A percentile compares a stretch with the other conserved stretches of the same genome.
phyloP scores from a whole-genome alignment of 2,113 vertebrate genomes.

The Syngnathus scovelli region DNA sequence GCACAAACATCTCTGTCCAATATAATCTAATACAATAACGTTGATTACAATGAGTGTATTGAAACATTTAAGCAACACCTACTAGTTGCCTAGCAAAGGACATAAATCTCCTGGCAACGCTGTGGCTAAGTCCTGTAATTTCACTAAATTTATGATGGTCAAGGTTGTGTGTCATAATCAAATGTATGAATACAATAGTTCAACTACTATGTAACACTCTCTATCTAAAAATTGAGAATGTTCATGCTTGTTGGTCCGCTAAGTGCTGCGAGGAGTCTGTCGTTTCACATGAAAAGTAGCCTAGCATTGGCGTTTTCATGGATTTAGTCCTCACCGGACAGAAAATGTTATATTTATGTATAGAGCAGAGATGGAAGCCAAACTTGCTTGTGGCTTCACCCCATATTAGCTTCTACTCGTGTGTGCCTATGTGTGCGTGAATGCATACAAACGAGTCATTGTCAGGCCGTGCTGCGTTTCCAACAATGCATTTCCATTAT shows the following conservation, averaged over 20 bases:
- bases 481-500: constrained; percentile 58
- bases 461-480: background rate
- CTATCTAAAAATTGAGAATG: constrained; percentile 35
- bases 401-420: constrained; percentile 27
- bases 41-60: background rate
- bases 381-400: constrained; percentile 37
- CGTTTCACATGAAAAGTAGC: constrained; percentile 58
- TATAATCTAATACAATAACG: background rate
- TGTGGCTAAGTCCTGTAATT: background rate
- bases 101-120: constrained; percentile 11
- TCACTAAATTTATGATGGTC: constrained; percentile 9
- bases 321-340: constrained; percentile 41
- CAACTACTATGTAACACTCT: constrained; percentile 19
- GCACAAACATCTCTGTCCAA: background rate
- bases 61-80: constrained; percentile 13
- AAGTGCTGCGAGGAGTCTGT: constrained; percentile 52
- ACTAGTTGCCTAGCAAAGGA: constrained; percentile 20
- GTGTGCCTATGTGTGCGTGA: constrained; percentile 11
- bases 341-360: constrained; percentile 56
- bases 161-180: constrained; percentile 28
- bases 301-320: constrained; percentile 44
- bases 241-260: constrained; percentile 43
- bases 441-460: constrained; percentile 25
- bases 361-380: constrained; percentile 46
- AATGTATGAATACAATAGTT: constrained; percentile 23